Evolutionary conservation across 2,797 vertebrate genomes (phyloP), one percentile per base, ranked within the genome.

Genomic region (Prunella strophiata): DNA sequence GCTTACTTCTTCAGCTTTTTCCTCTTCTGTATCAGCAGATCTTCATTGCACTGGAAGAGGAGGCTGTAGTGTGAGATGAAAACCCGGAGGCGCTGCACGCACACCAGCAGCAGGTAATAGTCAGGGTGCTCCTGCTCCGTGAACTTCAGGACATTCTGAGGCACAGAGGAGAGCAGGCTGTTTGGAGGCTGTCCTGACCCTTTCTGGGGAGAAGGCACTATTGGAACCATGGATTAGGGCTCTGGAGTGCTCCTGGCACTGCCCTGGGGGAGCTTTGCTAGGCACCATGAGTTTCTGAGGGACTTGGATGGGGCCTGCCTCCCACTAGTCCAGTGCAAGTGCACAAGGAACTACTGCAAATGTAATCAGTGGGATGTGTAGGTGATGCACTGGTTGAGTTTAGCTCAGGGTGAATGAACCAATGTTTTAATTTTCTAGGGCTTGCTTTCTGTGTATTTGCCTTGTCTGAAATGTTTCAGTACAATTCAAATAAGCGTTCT

Each of bases 111-210:
- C 93, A 99, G 98, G 95, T 99, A 99, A 96, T 99, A 99, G 96
- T 99, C 99, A 2, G 99, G 99, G 92, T 99, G 99, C 71, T 99
- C 98, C 26, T 98, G 98, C 38, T 98, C 99, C 1, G 99, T 99
- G 97, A 98, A 99, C 96, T 98, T 98, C 70, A 99, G 97, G 81
- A 99, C 97, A 11, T 98, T 98, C 99, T 99, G 88, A 36, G 90
- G 68, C 43, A 63, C 85, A 96, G 92, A 94, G 87, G 78, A 92
- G 92, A 95, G 84, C 57, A 88, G 84, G 61, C 36, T 75, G 63
- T 87, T 82, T 79, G 82, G 38, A 92, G 48, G 21, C 19, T 68
- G 80, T 82, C 61, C 86, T 93, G 23, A 66, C 16, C 48, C 26
- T 29, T 94, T 85, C 67, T 79, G 59, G 43, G 70, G 16, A 86